A percentile compares a stretch with the other conserved stretches of the same genome.
Evolutionary conservation across 2,888 invertebrate species (phyloP).

Genomic region (Caenorhabditis becei): DNA sequence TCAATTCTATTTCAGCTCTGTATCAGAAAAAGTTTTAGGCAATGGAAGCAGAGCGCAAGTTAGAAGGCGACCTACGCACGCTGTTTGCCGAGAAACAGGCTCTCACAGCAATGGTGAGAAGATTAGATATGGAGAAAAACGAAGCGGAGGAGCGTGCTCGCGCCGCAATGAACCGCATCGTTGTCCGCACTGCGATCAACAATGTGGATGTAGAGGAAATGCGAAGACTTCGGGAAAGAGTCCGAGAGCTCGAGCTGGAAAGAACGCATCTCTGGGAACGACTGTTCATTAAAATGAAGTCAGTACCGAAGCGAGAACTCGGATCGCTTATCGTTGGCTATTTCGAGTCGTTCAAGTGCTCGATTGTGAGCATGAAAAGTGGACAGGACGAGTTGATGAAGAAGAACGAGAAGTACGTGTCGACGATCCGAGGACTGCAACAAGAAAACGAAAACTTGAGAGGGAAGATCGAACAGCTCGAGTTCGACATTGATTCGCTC

Average conservation of each 20-base stretch:
- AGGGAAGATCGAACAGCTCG: slow-evolving; percentile 25
- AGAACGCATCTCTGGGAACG: slow-evolving; percentile 36
- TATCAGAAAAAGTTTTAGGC: slow-evolving; percentile 39
- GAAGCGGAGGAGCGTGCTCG: slow-evolving; percentile 47
- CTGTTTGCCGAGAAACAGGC: slow-evolving; percentile 28
- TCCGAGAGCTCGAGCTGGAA: slow-evolving; percentile 36
- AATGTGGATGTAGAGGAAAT: slow-evolving; percentile 42
- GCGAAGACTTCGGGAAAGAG: slow-evolving; percentile 17
- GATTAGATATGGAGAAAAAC: slow-evolving; percentile 44
- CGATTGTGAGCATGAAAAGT: slow-evolving; percentile 23
- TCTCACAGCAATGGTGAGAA: slow-evolving; percentile 17
- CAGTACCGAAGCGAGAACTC: slow-evolving; percentile 33
- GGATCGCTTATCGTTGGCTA: slow-evolving; percentile 32
- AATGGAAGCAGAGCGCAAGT: slow-evolving; percentile 53
- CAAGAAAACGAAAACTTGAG: slow-evolving; percentile 24
- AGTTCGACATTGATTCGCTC: slow-evolving; percentile 23
- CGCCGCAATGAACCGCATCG: slow-evolving; percentile 15
- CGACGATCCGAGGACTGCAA: slow-evolving; percentile 31
- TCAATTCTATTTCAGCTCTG: not conserved
- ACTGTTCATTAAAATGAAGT: slow-evolving; percentile 36
- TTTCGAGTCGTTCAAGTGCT: slow-evolving; percentile 46
- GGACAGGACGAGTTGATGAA: slow-evolving; percentile 34
- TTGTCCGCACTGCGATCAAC: slow-evolving; percentile 25
- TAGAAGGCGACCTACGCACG: slow-evolving; percentile 38
- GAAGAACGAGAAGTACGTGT: slow-evolving; percentile 35